Conservation (phyloP, 2,888 invertebrate genomes). For the Bruchidius siliquastri region DNA sequence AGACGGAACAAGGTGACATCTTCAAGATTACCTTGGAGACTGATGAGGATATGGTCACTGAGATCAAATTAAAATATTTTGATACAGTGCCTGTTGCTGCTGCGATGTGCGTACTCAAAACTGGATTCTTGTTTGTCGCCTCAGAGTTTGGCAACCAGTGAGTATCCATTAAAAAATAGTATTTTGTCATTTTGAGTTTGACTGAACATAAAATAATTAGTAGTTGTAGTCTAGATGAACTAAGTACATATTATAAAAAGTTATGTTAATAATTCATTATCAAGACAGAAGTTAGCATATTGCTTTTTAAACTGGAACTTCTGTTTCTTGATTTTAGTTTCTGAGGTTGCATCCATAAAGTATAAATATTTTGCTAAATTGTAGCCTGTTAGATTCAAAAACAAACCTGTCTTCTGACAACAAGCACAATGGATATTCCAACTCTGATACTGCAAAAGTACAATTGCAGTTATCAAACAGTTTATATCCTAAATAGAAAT, state of each 20-base stretch:
- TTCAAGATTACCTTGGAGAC: slow-evolving; percentile 96
- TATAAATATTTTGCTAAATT: too few relatives aligned
- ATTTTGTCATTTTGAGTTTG: too few relatives aligned
- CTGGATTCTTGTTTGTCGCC: slow-evolving; percentile 97
- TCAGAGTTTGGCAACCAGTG: slow-evolving; percentile 99
- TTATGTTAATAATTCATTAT: too few relatives aligned
- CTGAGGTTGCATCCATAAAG: too few relatives aligned
- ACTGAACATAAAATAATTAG: too few relatives aligned
- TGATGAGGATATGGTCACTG: slow-evolving; percentile 97
- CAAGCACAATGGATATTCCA: not conserved
- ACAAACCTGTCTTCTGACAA: too few relatives aligned
- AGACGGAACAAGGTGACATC: slow-evolving; percentile 97
- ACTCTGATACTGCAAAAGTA: not conserved
- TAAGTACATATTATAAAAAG: too few relatives aligned
- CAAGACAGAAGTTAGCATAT: too few relatives aligned
- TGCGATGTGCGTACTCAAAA: slow-evolving; percentile 96
- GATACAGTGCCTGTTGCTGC: slow-evolving; percentile 97
- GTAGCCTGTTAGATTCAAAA: too few relatives aligned
- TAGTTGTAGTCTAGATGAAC: too few relatives aligned
- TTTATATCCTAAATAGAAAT: slow-evolving; percentile 11
- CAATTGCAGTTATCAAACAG: not conserved
- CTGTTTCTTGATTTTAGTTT: too few relatives aligned
- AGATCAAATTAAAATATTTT: slow-evolving; percentile 98
- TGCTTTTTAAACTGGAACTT: too few relatives aligned
- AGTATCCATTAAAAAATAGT: slow-evolving; percentile 52